Percentiles rank a stretch among this genome's conserved stretches.
Evolutionary conservation across 2,888 invertebrate species (phyloP).

Genomic region (Amiota mariae): DNA sequence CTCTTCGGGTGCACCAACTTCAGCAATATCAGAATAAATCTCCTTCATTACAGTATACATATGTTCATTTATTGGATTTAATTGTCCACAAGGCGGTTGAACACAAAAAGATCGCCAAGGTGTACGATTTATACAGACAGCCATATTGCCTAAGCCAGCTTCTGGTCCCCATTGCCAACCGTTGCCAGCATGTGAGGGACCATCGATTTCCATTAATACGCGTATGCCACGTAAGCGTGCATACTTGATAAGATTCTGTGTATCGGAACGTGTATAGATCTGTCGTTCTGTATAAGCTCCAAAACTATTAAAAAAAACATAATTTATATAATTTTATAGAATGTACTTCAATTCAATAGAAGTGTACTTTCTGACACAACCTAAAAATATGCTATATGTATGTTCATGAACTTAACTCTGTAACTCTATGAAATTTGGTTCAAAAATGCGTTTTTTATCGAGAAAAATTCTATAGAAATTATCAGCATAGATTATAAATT

Average conservation of each 20-base stretch:
- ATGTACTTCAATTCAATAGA: background rate
- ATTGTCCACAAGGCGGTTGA: constrained; percentile 89
- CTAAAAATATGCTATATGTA: too few relatives aligned
- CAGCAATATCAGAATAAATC: constrained; percentile 81
- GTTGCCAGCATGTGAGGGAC: constrained; percentile 88
- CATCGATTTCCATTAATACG: constrained; percentile 90
- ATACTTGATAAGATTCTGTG: constrained; percentile 81
- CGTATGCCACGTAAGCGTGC: constrained; percentile 87
- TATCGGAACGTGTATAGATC: constrained; percentile 80
- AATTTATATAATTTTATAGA: background rate
- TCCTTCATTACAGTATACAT: constrained; percentile 80
- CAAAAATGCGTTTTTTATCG: too few relatives aligned
- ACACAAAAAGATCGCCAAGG: constrained; percentile 84
- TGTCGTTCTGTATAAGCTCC: constrained; percentile 83
- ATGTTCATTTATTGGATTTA: constrained; percentile 84
- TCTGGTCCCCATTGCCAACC: constrained; percentile 87
- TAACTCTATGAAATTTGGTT: too few relatives aligned
- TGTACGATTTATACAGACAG: constrained; percentile 79
- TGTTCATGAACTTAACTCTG: too few relatives aligned
- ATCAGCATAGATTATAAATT: too few relatives aligned
- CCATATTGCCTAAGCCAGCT: constrained; percentile 78
- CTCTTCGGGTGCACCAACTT: constrained; percentile 77
- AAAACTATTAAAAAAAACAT: constrained; percentile 65
- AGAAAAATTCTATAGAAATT: too few relatives aligned
- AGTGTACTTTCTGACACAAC: too few relatives aligned